Evolutionary conservation across 1,140 invertebrate species (phyloP).

Genomic region (roundworm (Caenorhabditis elegans)): DNA sequence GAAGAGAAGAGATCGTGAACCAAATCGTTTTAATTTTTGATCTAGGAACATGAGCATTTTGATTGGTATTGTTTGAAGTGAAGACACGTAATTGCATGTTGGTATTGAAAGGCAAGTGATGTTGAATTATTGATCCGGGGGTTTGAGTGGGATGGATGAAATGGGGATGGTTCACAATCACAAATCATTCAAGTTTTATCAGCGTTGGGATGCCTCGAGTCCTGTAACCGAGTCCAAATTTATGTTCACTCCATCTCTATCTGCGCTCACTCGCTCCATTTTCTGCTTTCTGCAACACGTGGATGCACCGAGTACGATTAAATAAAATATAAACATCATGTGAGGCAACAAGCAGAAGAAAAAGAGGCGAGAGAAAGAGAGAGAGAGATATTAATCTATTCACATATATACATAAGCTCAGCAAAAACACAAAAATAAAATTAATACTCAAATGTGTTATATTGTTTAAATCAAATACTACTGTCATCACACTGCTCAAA

Average conservation of each 20-base stretch:
- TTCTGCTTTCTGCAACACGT: neutral
- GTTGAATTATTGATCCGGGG: neutral
- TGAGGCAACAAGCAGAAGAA: constrained; percentile 7
- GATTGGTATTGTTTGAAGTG: neutral
- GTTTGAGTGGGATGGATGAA: neutral
- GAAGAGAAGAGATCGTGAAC: constrained; percentile 11
- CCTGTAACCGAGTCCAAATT: constrained; percentile 19
- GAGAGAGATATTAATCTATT: neutral
- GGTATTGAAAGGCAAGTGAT: neutral
- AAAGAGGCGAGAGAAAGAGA: neutral
- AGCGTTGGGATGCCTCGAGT: constrained; percentile 10
- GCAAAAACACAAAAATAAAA: constrained; percentile 3
- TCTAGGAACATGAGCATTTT: neutral
- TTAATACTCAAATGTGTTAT: no score
- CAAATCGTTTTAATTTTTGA: neutral
- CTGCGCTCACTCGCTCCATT: neutral
- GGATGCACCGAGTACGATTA: neutral
- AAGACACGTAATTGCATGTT: neutral
- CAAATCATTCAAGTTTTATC: constrained; percentile 23
- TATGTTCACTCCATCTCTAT: neutral
- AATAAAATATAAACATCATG: neutral
- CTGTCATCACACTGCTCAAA: no score
- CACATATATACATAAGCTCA: neutral
- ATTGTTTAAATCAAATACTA: neutral
- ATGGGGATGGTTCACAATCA: constrained; percentile 23